Base-by-base conservation (phyloP, 2,113 vertebrate genomes). In the Onychostruthus taczanowskii region DNA sequence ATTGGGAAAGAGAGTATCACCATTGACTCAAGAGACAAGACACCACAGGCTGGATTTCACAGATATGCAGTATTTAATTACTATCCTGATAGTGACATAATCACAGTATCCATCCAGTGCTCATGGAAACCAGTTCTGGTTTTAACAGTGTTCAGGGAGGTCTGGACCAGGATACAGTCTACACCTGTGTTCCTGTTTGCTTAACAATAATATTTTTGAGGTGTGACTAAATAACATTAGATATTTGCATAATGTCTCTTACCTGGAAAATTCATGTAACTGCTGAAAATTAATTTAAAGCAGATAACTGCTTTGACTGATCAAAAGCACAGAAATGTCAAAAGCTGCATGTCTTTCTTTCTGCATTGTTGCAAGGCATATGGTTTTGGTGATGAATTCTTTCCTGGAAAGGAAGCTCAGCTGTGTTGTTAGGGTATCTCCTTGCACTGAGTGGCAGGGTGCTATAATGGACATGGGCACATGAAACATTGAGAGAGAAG, bases 21-120 rank as follows among this genome's bases (percentile, higher is more conserved):
- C 61, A 72, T 13, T 72, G 69, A 72, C 89, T 95, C 9, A 46
- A 91, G 96, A 93, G 96, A 93, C 64, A 59, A 86, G 94, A 94
- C 76, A 93, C 79, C 56, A 43, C 68, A 70, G 94, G 46, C 91
- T 90, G 80, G 76, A 68, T 96, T 97, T 95, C 96, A 92, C 69
- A 93, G 95, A 93, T 88, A 90, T 1, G 43, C 62, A 31, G 92
- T 94, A 93, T 95, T 94, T 93, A 94, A 89, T 95, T 95, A 95
- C 90, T 90, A 76, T 62, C 50, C 76, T 86, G 90, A 83, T 95
- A 90, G 62, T 7, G 6, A 41, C 79, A 77, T 81, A 95, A 96
- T 96, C 52, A 86, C 94, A 59, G 69, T 82, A 76, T 84, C 52
- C 37, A 64, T 84, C 56, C 87, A 66, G 74, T 53, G 58, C 35